These are phyloP conservation scores for Clarias macrocephalus DNA, from an alignment of 2,113 vertebrate genomes.

Conservation along the genomic window DNA sequence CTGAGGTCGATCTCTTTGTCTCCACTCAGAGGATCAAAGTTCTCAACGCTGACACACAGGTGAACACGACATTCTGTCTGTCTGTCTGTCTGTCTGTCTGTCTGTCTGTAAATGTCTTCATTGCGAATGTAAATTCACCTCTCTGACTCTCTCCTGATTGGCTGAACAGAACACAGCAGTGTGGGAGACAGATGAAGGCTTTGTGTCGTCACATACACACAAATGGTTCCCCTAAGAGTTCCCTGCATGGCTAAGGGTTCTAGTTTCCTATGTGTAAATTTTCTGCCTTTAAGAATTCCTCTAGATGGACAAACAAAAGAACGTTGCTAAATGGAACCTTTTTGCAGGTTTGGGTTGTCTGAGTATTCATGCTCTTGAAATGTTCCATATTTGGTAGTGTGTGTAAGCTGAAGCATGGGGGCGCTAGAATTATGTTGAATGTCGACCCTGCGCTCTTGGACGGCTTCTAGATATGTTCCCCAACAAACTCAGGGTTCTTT, in stretches of 20 bases:
- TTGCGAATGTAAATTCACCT: background rate
- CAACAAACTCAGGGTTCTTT: background rate
- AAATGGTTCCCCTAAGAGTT: background rate
- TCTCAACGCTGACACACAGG: constrained; percentile 95
- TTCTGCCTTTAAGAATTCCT: background rate
- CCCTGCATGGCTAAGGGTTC: background rate
- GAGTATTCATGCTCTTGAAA: background rate
- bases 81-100: too few relatives aligned
- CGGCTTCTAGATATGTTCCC: background rate
- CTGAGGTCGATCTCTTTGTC: constrained; percentile 96
- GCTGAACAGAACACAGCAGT: background rate
- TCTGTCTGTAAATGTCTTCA: background rate
- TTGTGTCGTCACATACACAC: background rate
- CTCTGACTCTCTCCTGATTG: background rate
- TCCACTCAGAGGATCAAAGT: constrained; percentile 99
- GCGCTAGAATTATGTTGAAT: background rate
- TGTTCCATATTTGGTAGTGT: background rate
- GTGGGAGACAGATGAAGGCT: background rate
- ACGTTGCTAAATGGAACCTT: background rate
- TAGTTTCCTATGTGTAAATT: background rate
- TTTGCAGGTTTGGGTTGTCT: background rate
- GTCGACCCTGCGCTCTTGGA: background rate
- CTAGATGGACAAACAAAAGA: background rate
- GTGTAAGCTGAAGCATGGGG: background rate
- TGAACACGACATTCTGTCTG: constrained; percentile 55